Evolutionary conservation across 1,140 invertebrate species (phyloP).

Genomic region (Gonatopus flavifemur): DNA sequence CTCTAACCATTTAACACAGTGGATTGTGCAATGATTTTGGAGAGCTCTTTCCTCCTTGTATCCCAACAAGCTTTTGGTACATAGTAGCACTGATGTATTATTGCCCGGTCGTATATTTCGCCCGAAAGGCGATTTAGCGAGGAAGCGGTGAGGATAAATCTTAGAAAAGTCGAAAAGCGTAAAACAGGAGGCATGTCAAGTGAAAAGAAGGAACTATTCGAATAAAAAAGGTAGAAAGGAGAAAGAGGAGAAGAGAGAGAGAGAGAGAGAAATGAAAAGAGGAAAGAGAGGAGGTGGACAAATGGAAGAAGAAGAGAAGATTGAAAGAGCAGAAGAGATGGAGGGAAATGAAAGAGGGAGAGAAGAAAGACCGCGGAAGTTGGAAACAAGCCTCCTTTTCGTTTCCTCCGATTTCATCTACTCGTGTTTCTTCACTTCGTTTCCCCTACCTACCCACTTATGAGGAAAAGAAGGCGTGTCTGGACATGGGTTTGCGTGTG

Average conservation of each 20-base stretch:
- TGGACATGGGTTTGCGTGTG: slow-evolving; percentile 20
- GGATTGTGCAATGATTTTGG: too few species aligned
- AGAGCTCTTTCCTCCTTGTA: not conserved
- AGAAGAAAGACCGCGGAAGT: slow-evolving; percentile 5
- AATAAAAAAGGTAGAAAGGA: not conserved
- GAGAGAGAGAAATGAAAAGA: not conserved
- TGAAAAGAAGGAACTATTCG: not conserved
- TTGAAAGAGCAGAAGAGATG: not conserved
- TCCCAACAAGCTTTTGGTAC: too few species aligned
- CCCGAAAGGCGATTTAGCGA: slow-evolving; percentile 58
- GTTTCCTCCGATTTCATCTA: slow-evolving; percentile 10
- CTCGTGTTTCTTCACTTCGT: slow-evolving; percentile 16
- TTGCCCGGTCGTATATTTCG: slow-evolving; percentile 55
- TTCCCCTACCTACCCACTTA: slow-evolving; percentile 15
- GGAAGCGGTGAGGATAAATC: slow-evolving; percentile 56
- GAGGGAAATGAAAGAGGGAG: not conserved
- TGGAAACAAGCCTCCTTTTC: slow-evolving; percentile 17
- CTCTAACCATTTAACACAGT: too few species aligned
- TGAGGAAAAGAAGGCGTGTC: slow-evolving; percentile 28
- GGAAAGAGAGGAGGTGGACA: not conserved
- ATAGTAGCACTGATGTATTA: slow-evolving; percentile 26
- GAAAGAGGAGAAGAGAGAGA: not conserved
- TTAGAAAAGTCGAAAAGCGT: slow-evolving; percentile 58
- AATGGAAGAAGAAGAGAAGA: slow-evolving; percentile 1
- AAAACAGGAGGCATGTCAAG: slow-evolving; percentile 44